Conservation (phyloP, 2,113 vertebrate genomes). For the Triplophysa dalaica region DNA sequence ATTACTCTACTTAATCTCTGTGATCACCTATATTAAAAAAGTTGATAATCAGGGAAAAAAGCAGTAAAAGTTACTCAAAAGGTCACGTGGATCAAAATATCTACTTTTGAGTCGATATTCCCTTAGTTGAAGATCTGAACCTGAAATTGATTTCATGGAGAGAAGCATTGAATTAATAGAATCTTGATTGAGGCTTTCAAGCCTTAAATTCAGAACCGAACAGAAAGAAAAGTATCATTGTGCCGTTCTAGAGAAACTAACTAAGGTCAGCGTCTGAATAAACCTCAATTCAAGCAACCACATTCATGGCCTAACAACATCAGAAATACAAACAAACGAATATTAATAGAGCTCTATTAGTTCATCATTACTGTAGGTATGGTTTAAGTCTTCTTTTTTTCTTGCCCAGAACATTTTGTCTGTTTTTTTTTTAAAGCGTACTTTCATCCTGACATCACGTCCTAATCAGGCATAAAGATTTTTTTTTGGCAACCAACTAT, state of each 20-base stretch:
- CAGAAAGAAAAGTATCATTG: slow-evolving; percentile 23
- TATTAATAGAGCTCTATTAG: neutral
- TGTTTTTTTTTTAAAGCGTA: no score
- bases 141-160: slow-evolving; percentile 62
- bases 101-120: slow-evolving; percentile 73
- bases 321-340: slow-evolving; percentile 24
- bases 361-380: neutral
- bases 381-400: neutral
- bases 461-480: no score
- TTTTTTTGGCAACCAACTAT: no score
- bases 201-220: slow-evolving; percentile 47
- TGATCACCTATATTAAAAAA: slow-evolving; percentile 70
- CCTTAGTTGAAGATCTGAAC: slow-evolving; percentile 68
- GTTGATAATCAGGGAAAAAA: slow-evolving; percentile 74
- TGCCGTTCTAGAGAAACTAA: slow-evolving; percentile 12
- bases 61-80: slow-evolving; percentile 73
- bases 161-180: slow-evolving; percentile 65
- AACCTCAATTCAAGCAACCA: slow-evolving; percentile 20
- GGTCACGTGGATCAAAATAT: slow-evolving; percentile 74
- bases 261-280: slow-evolving; percentile 42
- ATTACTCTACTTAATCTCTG: slow-evolving; percentile 65
- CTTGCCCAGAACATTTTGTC: neutral
- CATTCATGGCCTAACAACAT: slow-evolving; percentile 4
- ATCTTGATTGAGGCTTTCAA: slow-evolving; percentile 28
- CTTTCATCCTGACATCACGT: no score